phyloP scores from a whole-genome alignment of 2,113 vertebrate species.

The Ictalurus punctatus region DNA sequence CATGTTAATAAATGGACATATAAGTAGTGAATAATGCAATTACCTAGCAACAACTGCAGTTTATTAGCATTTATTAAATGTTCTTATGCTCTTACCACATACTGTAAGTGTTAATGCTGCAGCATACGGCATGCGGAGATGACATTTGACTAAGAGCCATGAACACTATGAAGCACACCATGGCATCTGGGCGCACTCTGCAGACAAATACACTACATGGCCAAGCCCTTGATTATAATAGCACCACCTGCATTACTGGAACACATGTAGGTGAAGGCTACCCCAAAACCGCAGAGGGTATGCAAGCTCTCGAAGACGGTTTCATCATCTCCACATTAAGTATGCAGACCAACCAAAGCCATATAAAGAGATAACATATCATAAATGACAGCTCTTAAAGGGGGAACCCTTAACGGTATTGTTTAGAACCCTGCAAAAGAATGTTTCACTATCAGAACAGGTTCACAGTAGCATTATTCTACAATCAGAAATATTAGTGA shows the following conservation, averaged over 20 bases:
- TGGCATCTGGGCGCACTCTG: background rate
- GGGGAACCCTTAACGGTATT: no score
- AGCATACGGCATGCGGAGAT: background rate
- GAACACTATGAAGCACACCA: background rate
- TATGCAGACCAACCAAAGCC: background rate
- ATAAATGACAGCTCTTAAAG: background rate
- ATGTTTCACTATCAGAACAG: no score
- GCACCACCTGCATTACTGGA: background rate
- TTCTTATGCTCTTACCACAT: background rate
- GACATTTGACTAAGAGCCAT: background rate
- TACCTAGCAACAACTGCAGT: background rate
- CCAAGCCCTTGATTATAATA: background rate
- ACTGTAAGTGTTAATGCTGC: background rate
- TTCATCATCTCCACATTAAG: background rate
- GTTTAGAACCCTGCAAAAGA: background rate
- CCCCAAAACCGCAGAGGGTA: background rate
- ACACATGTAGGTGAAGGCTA: background rate
- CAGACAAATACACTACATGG: background rate
- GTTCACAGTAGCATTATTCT: no score
- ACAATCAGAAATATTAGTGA: no score
- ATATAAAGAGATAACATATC: background rate
- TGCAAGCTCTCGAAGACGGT: background rate
- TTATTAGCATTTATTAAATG: background rate
- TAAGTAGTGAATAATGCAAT: background rate
- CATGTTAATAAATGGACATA: background rate